Percentiles rank a stretch among this genome's conserved stretches.
These are phyloP conservation scores for Tinamus major DNA, from an alignment of 2,797 vertebrate genomes.

Conservation along the genomic window DNA sequence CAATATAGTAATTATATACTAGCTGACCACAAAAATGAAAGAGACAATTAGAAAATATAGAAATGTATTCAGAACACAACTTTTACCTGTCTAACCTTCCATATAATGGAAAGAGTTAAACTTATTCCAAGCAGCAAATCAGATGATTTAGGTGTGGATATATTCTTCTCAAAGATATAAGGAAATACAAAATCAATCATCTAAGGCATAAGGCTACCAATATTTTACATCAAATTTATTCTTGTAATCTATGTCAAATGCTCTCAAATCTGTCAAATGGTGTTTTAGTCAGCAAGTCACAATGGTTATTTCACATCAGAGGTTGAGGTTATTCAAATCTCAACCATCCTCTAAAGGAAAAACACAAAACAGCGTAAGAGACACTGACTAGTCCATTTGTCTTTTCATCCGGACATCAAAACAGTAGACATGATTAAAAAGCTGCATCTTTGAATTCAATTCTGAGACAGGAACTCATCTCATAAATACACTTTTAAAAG, in stretches of 20 bases:
- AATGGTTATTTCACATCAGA: background rate
- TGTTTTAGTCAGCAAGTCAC: background rate
- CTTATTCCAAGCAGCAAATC: background rate
- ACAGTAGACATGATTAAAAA: background rate
- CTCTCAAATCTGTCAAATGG: background rate
- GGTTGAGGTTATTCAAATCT: background rate
- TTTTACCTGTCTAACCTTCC: background rate
- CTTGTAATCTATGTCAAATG: background rate
- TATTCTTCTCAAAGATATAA: background rate
- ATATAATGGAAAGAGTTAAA: background rate
- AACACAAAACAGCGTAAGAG: background rate
- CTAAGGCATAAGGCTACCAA: background rate
- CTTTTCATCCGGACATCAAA: background rate
- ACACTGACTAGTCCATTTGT: background rate
- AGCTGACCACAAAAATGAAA: background rate
- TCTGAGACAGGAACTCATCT: background rate
- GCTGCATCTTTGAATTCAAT: background rate
- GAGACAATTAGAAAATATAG: background rate
- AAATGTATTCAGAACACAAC: background rate
- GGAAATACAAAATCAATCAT: background rate
- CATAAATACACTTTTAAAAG: background rate
- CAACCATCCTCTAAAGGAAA: background rate
- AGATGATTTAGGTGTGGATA: background rate
- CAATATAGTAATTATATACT: background rate
- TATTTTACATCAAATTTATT: background rate